Conservation (phyloP, 2,888 invertebrate species). For the Synanthedon tipuliformis region DNA sequence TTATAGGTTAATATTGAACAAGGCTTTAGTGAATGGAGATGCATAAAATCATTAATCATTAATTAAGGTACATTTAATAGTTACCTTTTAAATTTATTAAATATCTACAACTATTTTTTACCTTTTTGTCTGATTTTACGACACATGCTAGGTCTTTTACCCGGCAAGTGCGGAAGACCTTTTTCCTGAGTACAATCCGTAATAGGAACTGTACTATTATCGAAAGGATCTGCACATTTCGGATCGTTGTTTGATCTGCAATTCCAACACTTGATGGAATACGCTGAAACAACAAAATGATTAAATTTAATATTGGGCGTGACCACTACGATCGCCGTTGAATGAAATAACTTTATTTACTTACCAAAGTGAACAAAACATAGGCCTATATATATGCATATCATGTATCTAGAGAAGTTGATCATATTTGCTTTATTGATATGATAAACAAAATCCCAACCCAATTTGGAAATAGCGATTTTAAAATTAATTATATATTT, state of each 20-base stretch:
- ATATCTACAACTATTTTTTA: constrained; percentile 22
- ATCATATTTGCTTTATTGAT: background rate
- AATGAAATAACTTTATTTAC: constrained; percentile 3
- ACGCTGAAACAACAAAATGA: constrained; percentile 49
- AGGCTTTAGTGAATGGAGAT: too few species aligned
- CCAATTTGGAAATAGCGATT: too few species aligned
- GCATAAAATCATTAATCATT: background rate
- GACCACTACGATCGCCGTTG: constrained; percentile 17
- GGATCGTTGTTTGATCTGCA: constrained; percentile 91
- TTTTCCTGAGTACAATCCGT: constrained; percentile 78
- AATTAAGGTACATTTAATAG: background rate
- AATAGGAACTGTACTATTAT: constrained; percentile 88
- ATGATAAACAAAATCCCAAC: background rate
- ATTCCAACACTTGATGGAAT: constrained; percentile 88
- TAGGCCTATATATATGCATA: constrained; percentile 15
- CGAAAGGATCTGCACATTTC: constrained; percentile 92
- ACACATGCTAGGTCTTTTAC: constrained; percentile 84
- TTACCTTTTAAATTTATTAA: background rate
- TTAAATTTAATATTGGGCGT: constrained; percentile 29
- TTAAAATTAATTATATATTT: too few species aligned
- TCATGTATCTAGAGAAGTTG: constrained; percentile 2
- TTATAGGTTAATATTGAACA: background rate
- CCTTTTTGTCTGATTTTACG: constrained; percentile 93
- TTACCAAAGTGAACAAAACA: constrained; percentile 23
- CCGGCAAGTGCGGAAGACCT: constrained; percentile 75